Evolutionary conservation across 2,797 vertebrate species (phyloP).

Genomic region (Propithecus perrieri): DNA sequence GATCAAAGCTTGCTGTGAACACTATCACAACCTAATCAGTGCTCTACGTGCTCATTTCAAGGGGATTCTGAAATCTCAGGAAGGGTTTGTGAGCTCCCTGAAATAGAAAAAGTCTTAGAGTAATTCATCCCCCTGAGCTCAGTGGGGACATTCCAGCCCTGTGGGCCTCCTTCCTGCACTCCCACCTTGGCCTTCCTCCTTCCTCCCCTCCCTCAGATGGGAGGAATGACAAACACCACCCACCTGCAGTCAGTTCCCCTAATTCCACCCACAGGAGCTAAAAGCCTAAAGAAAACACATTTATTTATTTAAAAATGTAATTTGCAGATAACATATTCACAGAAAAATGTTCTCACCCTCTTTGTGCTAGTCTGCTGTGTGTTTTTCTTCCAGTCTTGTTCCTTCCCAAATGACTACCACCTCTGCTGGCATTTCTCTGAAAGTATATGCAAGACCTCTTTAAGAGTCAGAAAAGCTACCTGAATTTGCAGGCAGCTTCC

Average conservation of each 20-base stretch:
- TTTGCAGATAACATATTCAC: constrained; percentile 9
- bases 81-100: background rate
- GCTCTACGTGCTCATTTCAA: background rate
- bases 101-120: background rate
- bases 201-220: background rate
- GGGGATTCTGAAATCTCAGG: constrained; percentile 5
- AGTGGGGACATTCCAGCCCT: background rate
- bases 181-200: background rate
- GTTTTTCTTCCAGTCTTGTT: constrained; percentile 33
- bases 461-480: constrained; percentile 58
- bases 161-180: background rate
- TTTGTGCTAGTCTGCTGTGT: background rate
- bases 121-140: background rate
- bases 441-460: background rate
- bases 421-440: constrained; percentile 66
- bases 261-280: constrained; percentile 21
- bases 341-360: constrained; percentile 59
- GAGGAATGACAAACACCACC: background rate
- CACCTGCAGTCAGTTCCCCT: constrained; percentile 10
- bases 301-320: constrained; percentile 58
- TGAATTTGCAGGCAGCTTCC: constrained; percentile 71
- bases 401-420: constrained; percentile 27
- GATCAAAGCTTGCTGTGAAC: background rate
- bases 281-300: constrained; percentile 35
- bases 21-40: background rate